Evolutionary conservation across 2,888 invertebrate genomes (phyloP).

Genomic region (Argyra leucocephala): DNA sequence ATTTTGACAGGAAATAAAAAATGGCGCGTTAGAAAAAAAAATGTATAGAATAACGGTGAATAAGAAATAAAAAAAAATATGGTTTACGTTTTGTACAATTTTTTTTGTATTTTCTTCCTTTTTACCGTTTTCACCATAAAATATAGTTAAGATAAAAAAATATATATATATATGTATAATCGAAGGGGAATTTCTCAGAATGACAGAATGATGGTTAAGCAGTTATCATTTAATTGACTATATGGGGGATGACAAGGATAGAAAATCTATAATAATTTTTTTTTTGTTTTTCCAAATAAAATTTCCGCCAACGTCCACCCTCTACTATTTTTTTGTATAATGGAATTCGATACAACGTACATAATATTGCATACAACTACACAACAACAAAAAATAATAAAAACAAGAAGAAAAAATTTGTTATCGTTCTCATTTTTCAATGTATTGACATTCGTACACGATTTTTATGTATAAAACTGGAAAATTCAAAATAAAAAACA

Average conservation of each 20-base stretch:
- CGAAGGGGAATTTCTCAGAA: background rate
- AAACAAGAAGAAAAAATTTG: background rate
- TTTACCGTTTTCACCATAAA: background rate
- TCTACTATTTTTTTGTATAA: no score
- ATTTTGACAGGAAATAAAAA: slow-evolving; percentile 1
- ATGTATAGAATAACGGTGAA: background rate
- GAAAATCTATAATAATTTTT: background rate
- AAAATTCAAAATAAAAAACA: background rate
- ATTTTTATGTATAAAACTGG: background rate
- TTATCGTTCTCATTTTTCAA: background rate
- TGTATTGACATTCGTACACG: background rate
- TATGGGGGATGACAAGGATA: background rate
- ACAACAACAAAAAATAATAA: background rate
- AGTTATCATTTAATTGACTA: no score
- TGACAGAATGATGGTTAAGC: background rate
- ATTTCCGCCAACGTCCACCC: background rate
- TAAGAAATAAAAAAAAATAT: background rate
- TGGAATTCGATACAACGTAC: no score
- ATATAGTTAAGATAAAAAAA: no score
- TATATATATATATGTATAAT: no score
- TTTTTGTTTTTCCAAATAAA: no score
- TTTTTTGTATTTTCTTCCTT: background rate
- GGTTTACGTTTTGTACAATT: background rate
- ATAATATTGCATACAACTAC: background rate
- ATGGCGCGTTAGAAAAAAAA: background rate